Conservation (phyloP, 2,797 vertebrate genomes). For the Tauraco hartlaubi region DNA sequence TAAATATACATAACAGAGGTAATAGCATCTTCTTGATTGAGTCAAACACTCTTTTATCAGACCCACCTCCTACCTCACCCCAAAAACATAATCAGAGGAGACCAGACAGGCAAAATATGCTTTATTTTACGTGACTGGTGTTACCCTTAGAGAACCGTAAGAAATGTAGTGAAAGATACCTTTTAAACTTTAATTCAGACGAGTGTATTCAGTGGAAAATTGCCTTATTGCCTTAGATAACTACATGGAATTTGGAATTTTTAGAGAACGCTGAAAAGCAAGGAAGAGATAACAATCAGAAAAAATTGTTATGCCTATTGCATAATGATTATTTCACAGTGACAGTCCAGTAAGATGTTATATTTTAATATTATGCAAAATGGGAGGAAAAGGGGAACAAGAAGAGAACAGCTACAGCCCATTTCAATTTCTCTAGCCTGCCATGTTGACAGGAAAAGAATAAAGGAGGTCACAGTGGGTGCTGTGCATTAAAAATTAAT, state of each 20-base stretch:
- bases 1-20: constrained; percentile 67
- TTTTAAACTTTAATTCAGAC: constrained; percentile 40
- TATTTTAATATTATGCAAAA: constrained; percentile 58
- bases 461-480: constrained; percentile 81
- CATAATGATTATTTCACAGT: constrained; percentile 42
- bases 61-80: neutral
- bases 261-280: neutral
- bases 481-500: constrained; percentile 88
- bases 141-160: neutral
- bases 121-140: constrained; percentile 13
- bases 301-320: neutral
- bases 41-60: constrained; percentile 25
- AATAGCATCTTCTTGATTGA: constrained; percentile 38
- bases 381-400: neutral
- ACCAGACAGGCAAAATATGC: constrained; percentile 32
- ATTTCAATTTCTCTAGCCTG: constrained; percentile 78
- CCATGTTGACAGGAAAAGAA: constrained; percentile 79
- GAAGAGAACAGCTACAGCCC: constrained; percentile 59
- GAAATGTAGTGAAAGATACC: neutral
- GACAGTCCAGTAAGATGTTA: constrained; percentile 54
- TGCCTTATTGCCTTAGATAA: constrained; percentile 18
- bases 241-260: neutral
- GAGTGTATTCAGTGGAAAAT: constrained; percentile 34
- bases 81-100: constrained; percentile 31
- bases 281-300: constrained; percentile 26